Conservation (phyloP, 2,797 vertebrate genomes). For the Falco concolor region DNA sequence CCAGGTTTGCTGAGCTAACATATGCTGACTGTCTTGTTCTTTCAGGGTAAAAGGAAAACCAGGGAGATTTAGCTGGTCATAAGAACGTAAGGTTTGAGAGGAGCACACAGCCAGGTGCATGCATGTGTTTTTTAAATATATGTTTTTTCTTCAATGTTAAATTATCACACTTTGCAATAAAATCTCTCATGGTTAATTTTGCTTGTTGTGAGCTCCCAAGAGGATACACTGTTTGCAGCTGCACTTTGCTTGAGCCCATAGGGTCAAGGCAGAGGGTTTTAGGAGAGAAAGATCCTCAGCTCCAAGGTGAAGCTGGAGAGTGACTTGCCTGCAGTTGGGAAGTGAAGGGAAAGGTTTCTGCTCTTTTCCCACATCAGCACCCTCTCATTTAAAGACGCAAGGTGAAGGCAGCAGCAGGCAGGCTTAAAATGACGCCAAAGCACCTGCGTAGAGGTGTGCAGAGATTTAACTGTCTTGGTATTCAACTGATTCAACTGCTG, state of each 20-base stretch:
- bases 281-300: neutral
- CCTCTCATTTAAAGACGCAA: neutral
- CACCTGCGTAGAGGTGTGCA: neutral
- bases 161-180: neutral
- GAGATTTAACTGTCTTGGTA: neutral
- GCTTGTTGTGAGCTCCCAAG: neutral
- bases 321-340: neutral
- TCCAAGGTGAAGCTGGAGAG: neutral
- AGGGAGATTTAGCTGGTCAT: neutral
- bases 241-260: fast-evolving
- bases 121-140: neutral
- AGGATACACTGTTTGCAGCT: neutral
- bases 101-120: neutral
- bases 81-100: neutral
- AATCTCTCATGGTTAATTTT: neutral
- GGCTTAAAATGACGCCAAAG: neutral
- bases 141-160: neutral
- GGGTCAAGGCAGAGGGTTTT: neutral
- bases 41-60: neutral
- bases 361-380: neutral
- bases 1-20: neutral
- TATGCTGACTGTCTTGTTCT: neutral
- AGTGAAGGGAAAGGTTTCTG: neutral
- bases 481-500: neutral
- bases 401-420: neutral